A percentile compares a stretch with the other conserved stretches of the same genome.
phyloP scores from a whole-genome alignment of 1,140 invertebrate species.

The Magallana angulata region DNA sequence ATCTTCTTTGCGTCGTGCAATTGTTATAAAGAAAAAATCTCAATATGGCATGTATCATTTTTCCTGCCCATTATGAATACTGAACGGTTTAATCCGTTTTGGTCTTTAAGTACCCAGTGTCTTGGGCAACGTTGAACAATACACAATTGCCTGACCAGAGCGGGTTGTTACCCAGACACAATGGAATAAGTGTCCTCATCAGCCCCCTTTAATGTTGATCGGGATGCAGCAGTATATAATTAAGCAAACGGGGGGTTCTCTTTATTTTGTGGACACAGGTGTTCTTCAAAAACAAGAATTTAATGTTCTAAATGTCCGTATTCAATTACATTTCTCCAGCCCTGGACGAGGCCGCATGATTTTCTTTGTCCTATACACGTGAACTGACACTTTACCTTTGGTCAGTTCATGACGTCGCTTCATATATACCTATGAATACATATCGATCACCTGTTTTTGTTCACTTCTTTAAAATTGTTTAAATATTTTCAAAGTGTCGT shows the following conservation, averaged over 20 bases:
- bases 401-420: not conserved
- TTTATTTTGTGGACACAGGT: slow-evolving; percentile 26
- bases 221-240: slow-evolving; percentile 13
- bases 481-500: slow-evolving; percentile 22
- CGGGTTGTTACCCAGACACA: not conserved
- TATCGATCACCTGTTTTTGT: slow-evolving; percentile 5
- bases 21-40: slow-evolving; percentile 3
- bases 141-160: slow-evolving; percentile 10
- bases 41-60: slow-evolving; percentile 36
- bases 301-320: slow-evolving; percentile 29
- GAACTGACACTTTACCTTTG: slow-evolving; percentile 10
- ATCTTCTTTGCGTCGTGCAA: not conserved
- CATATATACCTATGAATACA: slow-evolving; percentile 3
- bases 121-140: slow-evolving; percentile 24
- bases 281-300: slow-evolving; percentile 32
- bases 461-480: slow-evolving; percentile 10
- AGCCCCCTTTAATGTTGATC: not conserved
- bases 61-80: not conserved
- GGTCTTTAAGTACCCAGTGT: not conserved
- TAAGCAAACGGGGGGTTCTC: not conserved
- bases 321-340: slow-evolving; percentile 4
- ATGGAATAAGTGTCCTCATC: not conserved
- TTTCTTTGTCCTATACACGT: not conserved
- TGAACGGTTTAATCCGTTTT: not conserved
- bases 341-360: not conserved